Base-by-base conservation (phyloP, 1,140 invertebrate genomes). In the Periplaneta americana region DNA sequence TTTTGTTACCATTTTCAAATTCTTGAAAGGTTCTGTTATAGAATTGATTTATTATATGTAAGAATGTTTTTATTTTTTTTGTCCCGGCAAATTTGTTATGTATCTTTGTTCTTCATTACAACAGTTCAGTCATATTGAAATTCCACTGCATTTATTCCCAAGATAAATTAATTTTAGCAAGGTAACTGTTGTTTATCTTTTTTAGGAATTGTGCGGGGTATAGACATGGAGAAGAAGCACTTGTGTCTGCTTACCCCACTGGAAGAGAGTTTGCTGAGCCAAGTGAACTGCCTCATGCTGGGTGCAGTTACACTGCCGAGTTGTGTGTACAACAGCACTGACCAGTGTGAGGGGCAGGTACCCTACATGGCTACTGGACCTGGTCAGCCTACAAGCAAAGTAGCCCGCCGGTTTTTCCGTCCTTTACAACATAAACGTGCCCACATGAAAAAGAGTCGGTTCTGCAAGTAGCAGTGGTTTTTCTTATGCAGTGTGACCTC, bases 251-350 rank as follows among this genome's bases (percentile, higher is more conserved):
- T 48, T 28, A 78, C 77, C 5, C 77, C 77, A 32, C 11, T 78
- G 32, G 11, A 11, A 36, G 77, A 32, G 22, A 9, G 13, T 13
- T 3, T 31, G 6, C 18, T 78, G 77, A 37, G 35, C 31, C 4
- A 5, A 17, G 77, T 78, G 6, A 78, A 78, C 77, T 78, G 77
- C 77, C 77, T 78, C 32, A 32, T 78, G 77, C 35, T 78, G 34
- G 77, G 77, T 8, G 34, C 77, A 5, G 22, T 78, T 15, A 78
- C 13, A 17, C 22, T 78, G 22, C 77, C 77, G 28, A 36, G 35
- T 32, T 78, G 28, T n/a, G 33, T 78, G 8, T 36, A 39, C 34
- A 8, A 17, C 6, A 32, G 11, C 34, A 34, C 39, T 28, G 34
- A 34, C 15, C 17, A 36, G 13, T 13, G 22, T 48, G 35, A 36